Evolutionary conservation across 2,113 vertebrate species (phyloP).

Genomic region (Oenanthe melanoleuca): DNA sequence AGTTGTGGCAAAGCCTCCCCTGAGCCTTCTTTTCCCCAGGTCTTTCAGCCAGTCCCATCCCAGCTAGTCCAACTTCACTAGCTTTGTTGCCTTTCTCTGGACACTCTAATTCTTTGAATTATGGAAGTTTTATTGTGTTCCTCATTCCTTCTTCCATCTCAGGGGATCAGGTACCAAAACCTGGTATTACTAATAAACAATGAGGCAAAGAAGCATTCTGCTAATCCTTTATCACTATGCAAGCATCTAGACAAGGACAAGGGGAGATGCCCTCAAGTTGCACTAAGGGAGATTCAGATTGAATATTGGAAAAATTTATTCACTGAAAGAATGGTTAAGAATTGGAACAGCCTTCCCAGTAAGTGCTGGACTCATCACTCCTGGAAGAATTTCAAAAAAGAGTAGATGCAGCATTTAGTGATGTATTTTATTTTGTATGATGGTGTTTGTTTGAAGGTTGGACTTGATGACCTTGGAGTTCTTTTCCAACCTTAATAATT

Average conservation of each 20-base stretch:
- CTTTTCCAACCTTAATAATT: background rate
- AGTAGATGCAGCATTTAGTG: too few relatives aligned
- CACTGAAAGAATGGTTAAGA: background rate
- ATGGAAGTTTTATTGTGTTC: background rate
- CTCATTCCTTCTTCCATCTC: background rate
- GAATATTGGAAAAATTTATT: background rate
- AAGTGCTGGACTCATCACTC: background rate
- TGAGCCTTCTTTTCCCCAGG: background rate
- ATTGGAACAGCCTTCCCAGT: background rate
- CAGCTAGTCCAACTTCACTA: background rate
- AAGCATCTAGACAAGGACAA: too few relatives aligned
- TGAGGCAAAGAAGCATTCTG: background rate
- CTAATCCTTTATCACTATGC: background rate
- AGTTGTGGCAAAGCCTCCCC: background rate
- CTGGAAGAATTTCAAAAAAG: background rate
- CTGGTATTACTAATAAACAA: background rate
- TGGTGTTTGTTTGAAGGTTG: background rate
- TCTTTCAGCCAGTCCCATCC: background rate
- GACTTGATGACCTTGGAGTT: background rate
- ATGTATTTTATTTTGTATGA: background rate
- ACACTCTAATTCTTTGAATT: background rate
- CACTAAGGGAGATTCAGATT: background rate
- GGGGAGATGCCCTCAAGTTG: background rate
- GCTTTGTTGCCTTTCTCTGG: background rate
- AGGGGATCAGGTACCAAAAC: background rate